phyloP scores from a whole-genome alignment of 2,888 invertebrate species.

The Apotomis turbidana region DNA sequence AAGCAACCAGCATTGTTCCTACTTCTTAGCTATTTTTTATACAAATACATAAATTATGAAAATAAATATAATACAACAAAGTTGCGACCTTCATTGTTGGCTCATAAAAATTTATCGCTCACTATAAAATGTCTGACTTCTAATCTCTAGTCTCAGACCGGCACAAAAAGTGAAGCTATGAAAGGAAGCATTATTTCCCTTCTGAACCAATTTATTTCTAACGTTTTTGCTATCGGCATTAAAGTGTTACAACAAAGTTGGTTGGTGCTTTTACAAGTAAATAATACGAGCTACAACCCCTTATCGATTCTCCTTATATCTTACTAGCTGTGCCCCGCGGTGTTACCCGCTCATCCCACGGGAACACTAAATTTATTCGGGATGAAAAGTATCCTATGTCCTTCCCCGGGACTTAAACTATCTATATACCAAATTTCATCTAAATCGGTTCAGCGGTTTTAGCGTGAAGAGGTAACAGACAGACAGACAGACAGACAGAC shows the following conservation, averaged over 20 bases:
- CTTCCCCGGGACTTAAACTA: too few relatives aligned
- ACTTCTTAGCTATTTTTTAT: too few relatives aligned
- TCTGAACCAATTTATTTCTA: constrained; percentile 20
- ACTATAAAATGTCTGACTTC: constrained; percentile 62
- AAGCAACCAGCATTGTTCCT: too few relatives aligned
- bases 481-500: too few relatives aligned
- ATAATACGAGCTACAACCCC: neutral
- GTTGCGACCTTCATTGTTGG: constrained; percentile 49
- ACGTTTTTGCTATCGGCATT: neutral
- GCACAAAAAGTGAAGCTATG: constrained; percentile 26
- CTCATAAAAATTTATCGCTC: constrained; percentile 61
- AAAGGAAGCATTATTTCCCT: constrained; percentile 23
- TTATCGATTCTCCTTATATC: too few relatives aligned
- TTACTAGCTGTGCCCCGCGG: too few relatives aligned
- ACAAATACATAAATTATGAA: neutral
- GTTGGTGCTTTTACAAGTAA: neutral
- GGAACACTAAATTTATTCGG: too few relatives aligned
- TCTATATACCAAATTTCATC: too few relatives aligned
- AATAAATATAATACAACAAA: constrained; percentile 7
- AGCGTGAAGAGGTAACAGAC: too few relatives aligned
- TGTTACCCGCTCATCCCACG: too few relatives aligned
- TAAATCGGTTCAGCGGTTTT: too few relatives aligned
- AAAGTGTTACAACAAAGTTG: neutral
- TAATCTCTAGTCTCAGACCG: constrained; percentile 25
- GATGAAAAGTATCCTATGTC: too few relatives aligned